phyloP scores from a whole-genome alignment of 2,888 invertebrate species.

The Dynastes hyllus region DNA sequence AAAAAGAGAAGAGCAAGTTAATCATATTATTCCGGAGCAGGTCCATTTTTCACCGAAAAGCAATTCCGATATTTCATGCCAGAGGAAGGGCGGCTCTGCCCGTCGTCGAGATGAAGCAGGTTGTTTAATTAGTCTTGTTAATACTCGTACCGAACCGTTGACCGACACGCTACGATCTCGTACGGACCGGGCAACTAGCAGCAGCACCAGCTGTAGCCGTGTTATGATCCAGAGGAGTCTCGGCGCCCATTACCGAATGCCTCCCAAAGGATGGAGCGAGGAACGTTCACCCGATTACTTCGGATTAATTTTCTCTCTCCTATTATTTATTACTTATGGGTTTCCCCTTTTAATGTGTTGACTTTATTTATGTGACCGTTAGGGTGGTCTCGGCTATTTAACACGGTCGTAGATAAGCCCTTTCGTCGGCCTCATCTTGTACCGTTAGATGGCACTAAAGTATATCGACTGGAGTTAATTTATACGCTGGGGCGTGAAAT shows the following conservation, averaged over 20 bases:
- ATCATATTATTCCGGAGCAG: not conserved
- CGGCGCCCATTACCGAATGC: slow-evolving; percentile 7
- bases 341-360: slow-evolving; percentile 36
- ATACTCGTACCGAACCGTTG: slow-evolving; percentile 24
- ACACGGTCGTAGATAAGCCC: slow-evolving; percentile 27
- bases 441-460: slow-evolving; percentile 11
- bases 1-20: not conserved
- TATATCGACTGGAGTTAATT: slow-evolving; percentile 36
- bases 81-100: not conserved
- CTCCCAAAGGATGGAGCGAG: not conserved
- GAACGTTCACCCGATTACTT: slow-evolving; percentile 16
- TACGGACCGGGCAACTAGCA: not conserved
- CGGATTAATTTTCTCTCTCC: slow-evolving; percentile 36
- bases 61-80: slow-evolving; percentile 12
- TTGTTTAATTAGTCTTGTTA: slow-evolving; percentile 32
- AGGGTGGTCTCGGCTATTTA: slow-evolving; percentile 36
- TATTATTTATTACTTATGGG: slow-evolving; percentile 47
- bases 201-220: not conserved
- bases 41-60: not conserved
- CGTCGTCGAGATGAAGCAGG: slow-evolving; percentile 12
- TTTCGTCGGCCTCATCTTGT: not conserved
- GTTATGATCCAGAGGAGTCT: not conserved
- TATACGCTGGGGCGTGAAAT: not conserved
- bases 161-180: slow-evolving; percentile 11
- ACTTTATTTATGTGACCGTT: slow-evolving; percentile 50